Evolutionary conservation across 2,797 vertebrate genomes (phyloP).

Genomic region (Margarornis squamiger): DNA sequence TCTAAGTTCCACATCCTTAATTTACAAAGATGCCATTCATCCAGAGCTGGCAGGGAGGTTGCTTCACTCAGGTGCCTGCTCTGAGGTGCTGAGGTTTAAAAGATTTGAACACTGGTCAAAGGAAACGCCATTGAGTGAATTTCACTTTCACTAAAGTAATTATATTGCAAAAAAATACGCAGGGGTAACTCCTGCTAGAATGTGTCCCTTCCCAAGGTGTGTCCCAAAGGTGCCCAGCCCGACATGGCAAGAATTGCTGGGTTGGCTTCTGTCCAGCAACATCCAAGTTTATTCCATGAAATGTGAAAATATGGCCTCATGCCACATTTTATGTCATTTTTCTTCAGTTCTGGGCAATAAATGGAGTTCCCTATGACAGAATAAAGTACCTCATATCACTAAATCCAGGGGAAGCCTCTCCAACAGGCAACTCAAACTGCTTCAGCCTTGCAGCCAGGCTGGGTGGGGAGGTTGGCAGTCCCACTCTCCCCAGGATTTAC

Average conservation of each 20-base stretch:
- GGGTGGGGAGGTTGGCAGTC: background rate
- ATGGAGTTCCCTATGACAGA: background rate
- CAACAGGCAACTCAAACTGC: background rate
- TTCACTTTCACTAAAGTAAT: background rate
- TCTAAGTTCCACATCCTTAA: background rate
- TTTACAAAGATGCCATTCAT: background rate
- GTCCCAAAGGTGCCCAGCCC: background rate
- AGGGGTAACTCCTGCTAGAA: background rate
- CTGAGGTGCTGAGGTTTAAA: background rate
- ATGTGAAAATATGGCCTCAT: background rate
- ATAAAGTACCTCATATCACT: background rate
- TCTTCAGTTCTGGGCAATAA: background rate
- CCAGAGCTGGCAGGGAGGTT: background rate
- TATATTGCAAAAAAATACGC: background rate
- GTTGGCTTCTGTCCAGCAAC: background rate
- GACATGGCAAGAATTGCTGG: too few species aligned
- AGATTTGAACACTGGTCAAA: background rate
- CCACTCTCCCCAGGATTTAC: background rate
- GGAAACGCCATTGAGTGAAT: background rate
- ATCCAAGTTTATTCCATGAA: background rate
- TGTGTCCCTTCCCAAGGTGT: background rate
- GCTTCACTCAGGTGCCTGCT: background rate
- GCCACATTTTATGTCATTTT: accelerated
- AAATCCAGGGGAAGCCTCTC: background rate
- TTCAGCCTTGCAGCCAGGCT: background rate